These are phyloP conservation scores for Sandelia bainsii DNA, from an alignment of 2,797 vertebrate species.

Conservation along the genomic window DNA sequence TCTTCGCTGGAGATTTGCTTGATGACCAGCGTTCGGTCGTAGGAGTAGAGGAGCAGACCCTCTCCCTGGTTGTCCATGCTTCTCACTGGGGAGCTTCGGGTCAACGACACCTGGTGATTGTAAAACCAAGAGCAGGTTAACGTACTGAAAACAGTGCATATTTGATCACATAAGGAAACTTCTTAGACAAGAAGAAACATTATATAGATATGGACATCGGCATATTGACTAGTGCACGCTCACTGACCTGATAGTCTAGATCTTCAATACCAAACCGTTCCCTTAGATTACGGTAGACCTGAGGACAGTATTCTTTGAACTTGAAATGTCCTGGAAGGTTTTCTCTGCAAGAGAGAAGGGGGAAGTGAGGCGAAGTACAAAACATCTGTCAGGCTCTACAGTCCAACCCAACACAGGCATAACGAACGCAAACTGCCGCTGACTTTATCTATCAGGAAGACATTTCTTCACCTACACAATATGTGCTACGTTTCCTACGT, in stretches of 20 bases:
- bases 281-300: constrained; percentile 94
- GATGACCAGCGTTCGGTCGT: constrained; percentile 91
- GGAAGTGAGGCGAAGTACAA: neutral
- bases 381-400: neutral
- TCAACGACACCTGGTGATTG: constrained; percentile 87
- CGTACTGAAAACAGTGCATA: neutral
- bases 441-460: neutral
- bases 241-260: constrained; percentile 90
- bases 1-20: constrained; percentile 97
- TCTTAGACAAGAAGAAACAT: too few relatives aligned
- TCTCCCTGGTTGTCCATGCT: constrained; percentile 87
- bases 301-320: constrained; percentile 97
- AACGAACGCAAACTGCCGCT: neutral
- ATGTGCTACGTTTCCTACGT: neutral
- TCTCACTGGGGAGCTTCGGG: constrained; percentile 88
- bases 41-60: constrained; percentile 90
- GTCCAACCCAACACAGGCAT: neutral
- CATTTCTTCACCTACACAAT: neutral
- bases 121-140: neutral
- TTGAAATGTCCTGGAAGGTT: constrained; percentile 97
- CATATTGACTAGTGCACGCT: neutral
- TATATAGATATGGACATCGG: neutral
- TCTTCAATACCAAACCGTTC: constrained; percentile 94
- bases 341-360: constrained; percentile 82
- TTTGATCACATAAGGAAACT: neutral